Percentiles rank a stretch among this genome's conserved stretches.
Conservation (phyloP, 2,797 vertebrate species). For the Falco concolor region DNA sequence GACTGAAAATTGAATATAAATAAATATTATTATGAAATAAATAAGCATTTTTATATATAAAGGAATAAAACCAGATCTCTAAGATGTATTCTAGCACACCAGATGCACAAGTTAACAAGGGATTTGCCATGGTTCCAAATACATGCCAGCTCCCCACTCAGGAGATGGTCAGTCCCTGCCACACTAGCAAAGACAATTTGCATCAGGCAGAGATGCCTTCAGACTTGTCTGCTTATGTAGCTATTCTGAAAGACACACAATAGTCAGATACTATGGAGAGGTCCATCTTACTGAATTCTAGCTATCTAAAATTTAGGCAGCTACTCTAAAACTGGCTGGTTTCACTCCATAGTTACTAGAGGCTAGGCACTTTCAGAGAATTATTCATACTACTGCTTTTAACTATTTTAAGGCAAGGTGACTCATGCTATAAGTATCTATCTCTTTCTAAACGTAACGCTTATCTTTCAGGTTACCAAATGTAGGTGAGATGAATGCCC, state of each 20-base stretch:
- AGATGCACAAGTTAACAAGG: not conserved
- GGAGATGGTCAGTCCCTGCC: not conserved
- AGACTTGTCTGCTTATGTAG: not conserved
- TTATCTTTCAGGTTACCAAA: not conserved
- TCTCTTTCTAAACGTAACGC: not conserved
- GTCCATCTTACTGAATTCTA: not conserved
- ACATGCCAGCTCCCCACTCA: not conserved
- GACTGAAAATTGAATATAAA: not conserved
- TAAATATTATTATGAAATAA: not conserved
- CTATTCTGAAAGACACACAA: not conserved
- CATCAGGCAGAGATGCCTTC: not conserved
- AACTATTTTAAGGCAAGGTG: not conserved
- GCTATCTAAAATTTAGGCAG: not conserved
- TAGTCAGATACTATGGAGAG: not conserved
- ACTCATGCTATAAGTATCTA: not conserved
- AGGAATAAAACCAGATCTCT: not conserved
- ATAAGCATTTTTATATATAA: not conserved
- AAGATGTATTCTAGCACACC: not conserved
- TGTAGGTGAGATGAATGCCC: not conserved
- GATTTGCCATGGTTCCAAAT: not conserved
- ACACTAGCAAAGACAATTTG: not conserved
- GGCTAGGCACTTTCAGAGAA: not conserved
- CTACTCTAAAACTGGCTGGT: not conserved
- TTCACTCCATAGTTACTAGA: not conserved
- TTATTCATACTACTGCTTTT: not conserved